A percentile compares a stretch with the other conserved stretches of the same genome.
These are phyloP conservation scores for Apodemia hepburni DNA, from an alignment of 2,888 invertebrate genomes.

Conservation along the genomic window DNA sequence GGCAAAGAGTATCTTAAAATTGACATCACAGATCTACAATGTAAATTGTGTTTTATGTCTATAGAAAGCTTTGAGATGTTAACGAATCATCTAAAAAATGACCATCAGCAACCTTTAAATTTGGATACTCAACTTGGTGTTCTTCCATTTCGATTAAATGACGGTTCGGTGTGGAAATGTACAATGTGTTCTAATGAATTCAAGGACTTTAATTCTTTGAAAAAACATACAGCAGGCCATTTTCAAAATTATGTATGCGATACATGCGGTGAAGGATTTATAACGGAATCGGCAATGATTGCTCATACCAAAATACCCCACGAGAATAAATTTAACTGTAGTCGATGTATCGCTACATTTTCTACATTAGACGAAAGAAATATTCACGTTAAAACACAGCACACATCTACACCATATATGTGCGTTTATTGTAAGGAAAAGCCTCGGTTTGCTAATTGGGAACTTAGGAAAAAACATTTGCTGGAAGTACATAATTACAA, in stretches of 20 bases:
- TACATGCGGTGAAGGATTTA: conserved; percentile 70
- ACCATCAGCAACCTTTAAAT: conserved; percentile 62
- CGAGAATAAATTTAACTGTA: conserved; percentile 67
- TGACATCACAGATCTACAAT: conserved; percentile 67
- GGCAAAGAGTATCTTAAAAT: conserved; percentile 68
- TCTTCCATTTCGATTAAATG: conserved; percentile 59
- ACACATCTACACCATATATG: conserved; percentile 64
- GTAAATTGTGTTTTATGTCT: conserved; percentile 62
- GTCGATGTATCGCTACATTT: conserved; percentile 66
- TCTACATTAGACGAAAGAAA: conserved; percentile 62
- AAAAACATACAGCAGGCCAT: conserved; percentile 66
- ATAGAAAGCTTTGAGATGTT: conserved; percentile 55
- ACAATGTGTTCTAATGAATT: conserved; percentile 67
- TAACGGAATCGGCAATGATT: conserved; percentile 68
- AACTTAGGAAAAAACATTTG: conserved; percentile 61
- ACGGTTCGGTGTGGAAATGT: conserved; percentile 67
- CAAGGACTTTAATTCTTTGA: conserved; percentile 64
- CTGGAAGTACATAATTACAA: conserved; percentile 68
- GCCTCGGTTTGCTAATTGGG: conserved; percentile 70
- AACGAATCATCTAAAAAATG: conserved; percentile 59
- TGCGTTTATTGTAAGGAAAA: conserved; percentile 67
- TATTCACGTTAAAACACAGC: conserved; percentile 64
- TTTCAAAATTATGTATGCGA: conserved; percentile 73
- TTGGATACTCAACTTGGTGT: conserved; percentile 64
- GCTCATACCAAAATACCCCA: conserved; percentile 70